Evolutionary conservation across 1,140 invertebrate species (phyloP).

Genomic region (silkworm (Bombyx mori)): DNA sequence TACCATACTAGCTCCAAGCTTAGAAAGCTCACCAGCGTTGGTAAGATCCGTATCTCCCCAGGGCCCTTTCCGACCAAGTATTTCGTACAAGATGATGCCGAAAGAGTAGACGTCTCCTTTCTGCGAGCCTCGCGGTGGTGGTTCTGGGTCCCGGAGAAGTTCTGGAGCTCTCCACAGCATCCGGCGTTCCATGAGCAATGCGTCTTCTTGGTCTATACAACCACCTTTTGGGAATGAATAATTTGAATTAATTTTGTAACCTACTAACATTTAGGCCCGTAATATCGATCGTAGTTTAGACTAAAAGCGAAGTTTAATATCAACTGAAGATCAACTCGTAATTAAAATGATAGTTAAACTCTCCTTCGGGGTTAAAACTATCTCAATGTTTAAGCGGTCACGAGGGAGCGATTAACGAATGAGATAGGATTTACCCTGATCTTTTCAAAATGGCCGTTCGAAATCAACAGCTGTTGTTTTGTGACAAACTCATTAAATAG

Average conservation of each 20-base stretch:
- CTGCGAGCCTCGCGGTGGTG: slow-evolving; percentile 75
- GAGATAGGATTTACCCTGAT: too few relatives aligned
- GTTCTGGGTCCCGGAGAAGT: slow-evolving; percentile 72
- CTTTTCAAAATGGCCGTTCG: too few relatives aligned
- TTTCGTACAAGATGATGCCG: slow-evolving; percentile 80
- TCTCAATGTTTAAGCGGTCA: too few relatives aligned
- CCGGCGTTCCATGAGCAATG: slow-evolving; percentile 56
- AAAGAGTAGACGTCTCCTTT: slow-evolving; percentile 83
- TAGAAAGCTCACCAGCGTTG: slow-evolving; percentile 67
- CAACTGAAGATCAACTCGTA: neutral
- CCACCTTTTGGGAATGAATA: slow-evolving; percentile 43
- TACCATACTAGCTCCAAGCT: too few relatives aligned
- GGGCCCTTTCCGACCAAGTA: slow-evolving; percentile 77
- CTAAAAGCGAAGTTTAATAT: neutral
- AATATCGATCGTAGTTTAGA: neutral
- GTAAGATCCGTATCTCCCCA: slow-evolving; percentile 77
- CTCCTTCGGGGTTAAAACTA: too few relatives aligned
- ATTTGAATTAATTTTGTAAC: too few relatives aligned
- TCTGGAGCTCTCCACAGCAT: slow-evolving; percentile 80
- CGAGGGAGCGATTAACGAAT: too few relatives aligned
- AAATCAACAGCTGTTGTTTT: too few relatives aligned
- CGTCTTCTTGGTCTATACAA: slow-evolving; percentile 70
- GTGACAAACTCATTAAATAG: too few relatives aligned
- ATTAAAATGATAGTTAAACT: neutral
- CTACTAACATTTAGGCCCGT: too few relatives aligned